phyloP scores from a whole-genome alignment of 2,888 invertebrate genomes.

The Cantharis flavilabris region DNA sequence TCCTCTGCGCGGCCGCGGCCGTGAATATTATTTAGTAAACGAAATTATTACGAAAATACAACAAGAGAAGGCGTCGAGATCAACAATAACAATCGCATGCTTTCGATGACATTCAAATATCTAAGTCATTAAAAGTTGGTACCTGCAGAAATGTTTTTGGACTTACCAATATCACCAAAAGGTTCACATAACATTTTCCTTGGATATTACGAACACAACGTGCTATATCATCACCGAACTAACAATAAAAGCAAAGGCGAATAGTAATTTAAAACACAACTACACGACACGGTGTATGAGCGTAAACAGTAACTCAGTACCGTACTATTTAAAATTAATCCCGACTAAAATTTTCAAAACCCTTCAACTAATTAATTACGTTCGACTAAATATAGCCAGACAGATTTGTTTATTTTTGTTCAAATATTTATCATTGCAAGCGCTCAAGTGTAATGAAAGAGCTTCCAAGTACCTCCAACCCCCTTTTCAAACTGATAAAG shows the following conservation, averaged over 20 bases:
- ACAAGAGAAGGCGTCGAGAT: background rate
- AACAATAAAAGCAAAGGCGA: conserved; percentile 19
- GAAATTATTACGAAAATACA: background rate
- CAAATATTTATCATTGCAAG: background rate
- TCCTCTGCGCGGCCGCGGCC: conserved; percentile 21
- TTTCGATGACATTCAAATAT: background rate
- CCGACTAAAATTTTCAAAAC: background rate
- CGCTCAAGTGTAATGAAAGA: background rate
- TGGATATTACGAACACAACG: conserved; percentile 2
- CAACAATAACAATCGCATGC: background rate
- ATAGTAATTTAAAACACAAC: conserved; percentile 34
- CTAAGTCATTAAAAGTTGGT: background rate
- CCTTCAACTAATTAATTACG: background rate
- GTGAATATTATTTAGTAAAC: conserved; percentile 5
- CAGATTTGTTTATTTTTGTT: background rate
- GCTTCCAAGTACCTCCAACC: background rate
- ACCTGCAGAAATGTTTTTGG: background rate
- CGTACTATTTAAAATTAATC: conserved; percentile 51
- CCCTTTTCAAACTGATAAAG: background rate
- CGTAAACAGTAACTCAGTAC: conserved; percentile 63
- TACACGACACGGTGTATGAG: conserved; percentile 61
- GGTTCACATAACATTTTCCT: conserved; percentile 36
- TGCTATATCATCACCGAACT: conserved; percentile 20
- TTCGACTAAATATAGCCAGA: background rate
- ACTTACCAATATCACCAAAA: conserved; percentile 37